Conservation (phyloP, 2,797 vertebrate species). For the Pitangus sulphuratus region DNA sequence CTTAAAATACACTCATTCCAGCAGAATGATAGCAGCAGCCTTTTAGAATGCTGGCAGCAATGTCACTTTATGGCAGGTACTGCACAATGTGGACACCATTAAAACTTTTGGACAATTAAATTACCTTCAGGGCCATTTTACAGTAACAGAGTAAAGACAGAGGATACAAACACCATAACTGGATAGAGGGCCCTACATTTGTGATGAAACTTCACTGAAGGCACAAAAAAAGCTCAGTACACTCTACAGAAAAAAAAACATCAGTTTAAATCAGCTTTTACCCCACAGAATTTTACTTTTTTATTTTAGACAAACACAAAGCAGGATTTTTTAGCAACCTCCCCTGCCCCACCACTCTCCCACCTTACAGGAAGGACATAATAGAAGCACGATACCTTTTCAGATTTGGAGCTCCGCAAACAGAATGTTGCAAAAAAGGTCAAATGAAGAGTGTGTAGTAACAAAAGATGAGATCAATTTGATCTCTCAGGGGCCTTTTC, state of each 20-base stretch:
- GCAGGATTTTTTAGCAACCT: not conserved
- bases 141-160: not conserved
- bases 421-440: not conserved
- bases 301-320: not conserved
- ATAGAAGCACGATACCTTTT: not conserved
- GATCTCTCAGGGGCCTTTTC: not conserved
- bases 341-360: not conserved
- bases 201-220: not conserved
- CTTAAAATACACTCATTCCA: not conserved
- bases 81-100: not conserved
- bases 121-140: not conserved
- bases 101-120: not conserved
- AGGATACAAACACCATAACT: not conserved
- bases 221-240: not conserved
- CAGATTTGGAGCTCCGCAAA: not conserved
- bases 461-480: not conserved
- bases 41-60: not conserved
- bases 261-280: not conserved
- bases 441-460: not conserved
- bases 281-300: not conserved
- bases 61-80: not conserved
- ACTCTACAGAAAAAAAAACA: rapidly evolving
- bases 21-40: not conserved
- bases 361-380: not conserved
- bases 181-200: not conserved